phyloP scores from a whole-genome alignment of 2,113 vertebrate genomes.

The Pundamilia nyererei region DNA sequence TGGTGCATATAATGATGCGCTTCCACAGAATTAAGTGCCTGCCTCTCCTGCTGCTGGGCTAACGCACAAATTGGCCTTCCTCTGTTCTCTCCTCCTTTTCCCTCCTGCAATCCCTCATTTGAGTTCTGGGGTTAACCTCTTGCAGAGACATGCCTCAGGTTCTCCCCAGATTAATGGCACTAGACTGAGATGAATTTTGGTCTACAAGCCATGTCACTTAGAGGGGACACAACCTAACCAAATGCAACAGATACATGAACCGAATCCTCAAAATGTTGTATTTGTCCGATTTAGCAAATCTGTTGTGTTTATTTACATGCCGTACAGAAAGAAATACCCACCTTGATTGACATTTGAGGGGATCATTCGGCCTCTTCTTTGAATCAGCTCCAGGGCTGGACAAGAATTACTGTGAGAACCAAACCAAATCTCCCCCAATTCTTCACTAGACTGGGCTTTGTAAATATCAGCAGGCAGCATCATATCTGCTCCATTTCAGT shows the following conservation, averaged over 20 bases:
- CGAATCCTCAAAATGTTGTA: background rate
- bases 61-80: conserved; percentile 72
- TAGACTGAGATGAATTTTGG: conserved; percentile 19
- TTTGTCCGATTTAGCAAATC: background rate
- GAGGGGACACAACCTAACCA: background rate
- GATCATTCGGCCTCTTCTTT: background rate
- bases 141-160: conserved; percentile 57
- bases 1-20: conserved; percentile 78
- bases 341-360: background rate
- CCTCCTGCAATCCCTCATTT: conserved; percentile 57
- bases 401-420: background rate
- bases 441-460: conserved; percentile 7
- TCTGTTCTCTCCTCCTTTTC: conserved; percentile 32
- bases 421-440: background rate
- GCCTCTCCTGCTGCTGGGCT: conserved; percentile 70
- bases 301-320: background rate
- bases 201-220: conserved; percentile 7
- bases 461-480: conserved; percentile 57
- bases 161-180: conserved; percentile 63
- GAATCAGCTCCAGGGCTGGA: background rate
- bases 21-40: conserved; percentile 76
- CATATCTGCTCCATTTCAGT: conserved; percentile 45
- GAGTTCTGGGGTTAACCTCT: conserved; percentile 51
- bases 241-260: background rate
- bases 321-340: background rate